These are phyloP conservation scores for Regulus satrapa DNA, from an alignment of 2,113 vertebrate genomes.

Conservation along the genomic window DNA sequence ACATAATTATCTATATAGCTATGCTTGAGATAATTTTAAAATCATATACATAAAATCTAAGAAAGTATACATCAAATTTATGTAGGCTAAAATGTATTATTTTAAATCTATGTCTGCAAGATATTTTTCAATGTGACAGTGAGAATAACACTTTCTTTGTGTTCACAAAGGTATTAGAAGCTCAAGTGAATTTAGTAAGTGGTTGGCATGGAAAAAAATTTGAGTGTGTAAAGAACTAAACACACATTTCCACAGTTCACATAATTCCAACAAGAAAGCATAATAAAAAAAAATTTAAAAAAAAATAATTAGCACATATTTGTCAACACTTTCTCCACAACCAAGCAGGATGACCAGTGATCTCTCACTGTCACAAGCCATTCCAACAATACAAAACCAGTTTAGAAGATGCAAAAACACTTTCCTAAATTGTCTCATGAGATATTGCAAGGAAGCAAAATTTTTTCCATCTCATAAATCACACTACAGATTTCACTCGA, in stretches of 20 bases:
- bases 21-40: background rate
- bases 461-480: background rate
- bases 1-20: background rate
- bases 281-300: background rate
- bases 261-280: background rate
- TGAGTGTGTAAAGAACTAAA: background rate
- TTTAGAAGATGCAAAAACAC: background rate
- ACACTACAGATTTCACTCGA: background rate
- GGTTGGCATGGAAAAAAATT: background rate
- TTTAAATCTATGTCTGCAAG: background rate
- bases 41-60: background rate
- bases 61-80: background rate
- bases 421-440: background rate
- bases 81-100: background rate
- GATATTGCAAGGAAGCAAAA: background rate
- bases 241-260: background rate
- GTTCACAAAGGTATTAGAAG: background rate
- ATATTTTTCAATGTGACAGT: background rate
- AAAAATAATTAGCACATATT: background rate
- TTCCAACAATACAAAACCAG: background rate
- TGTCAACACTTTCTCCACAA: background rate
- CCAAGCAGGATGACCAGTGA: background rate
- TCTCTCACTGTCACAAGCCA: background rate
- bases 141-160: background rate
- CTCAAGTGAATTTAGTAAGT: background rate